Evolutionary conservation across 2,797 vertebrate species (phyloP).

Genomic region (Phrynocephalus vlangalii): DNA sequence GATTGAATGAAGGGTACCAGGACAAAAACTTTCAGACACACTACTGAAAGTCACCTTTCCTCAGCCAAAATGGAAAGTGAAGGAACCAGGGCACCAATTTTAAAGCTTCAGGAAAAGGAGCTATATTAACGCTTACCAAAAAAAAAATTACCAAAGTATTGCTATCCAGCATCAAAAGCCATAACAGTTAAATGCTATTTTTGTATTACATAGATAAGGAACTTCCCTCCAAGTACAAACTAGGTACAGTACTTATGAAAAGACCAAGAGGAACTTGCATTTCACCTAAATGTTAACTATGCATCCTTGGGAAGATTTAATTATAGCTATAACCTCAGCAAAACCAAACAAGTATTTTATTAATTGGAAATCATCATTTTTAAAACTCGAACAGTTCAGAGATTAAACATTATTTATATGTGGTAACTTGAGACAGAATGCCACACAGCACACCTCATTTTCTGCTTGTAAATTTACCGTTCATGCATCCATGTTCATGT

Average conservation of each 20-base stretch:
- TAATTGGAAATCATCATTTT: background rate
- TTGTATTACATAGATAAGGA: background rate
- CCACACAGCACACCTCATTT: background rate
- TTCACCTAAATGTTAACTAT: background rate
- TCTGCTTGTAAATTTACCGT: too few relatives aligned
- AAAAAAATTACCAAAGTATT: background rate
- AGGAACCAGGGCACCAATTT: background rate
- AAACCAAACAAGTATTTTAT: background rate
- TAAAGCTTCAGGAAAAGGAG: background rate
- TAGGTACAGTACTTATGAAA: background rate
- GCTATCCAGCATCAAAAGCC: background rate
- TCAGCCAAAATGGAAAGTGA: background rate
- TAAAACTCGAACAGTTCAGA: background rate
- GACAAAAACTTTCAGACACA: background rate
- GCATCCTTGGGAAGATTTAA: background rate
- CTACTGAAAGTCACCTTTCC: background rate
- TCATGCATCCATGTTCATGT: background rate
- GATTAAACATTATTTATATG: background rate
- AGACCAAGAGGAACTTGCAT: background rate
- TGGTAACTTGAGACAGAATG: background rate
- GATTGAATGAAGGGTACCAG: background rate
- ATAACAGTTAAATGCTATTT: background rate
- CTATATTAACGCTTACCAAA: background rate
- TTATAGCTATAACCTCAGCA: background rate
- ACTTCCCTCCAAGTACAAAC: background rate